Base-by-base conservation (phyloP, 2,113 vertebrate genomes). In the Xenus cinereus region DNA sequence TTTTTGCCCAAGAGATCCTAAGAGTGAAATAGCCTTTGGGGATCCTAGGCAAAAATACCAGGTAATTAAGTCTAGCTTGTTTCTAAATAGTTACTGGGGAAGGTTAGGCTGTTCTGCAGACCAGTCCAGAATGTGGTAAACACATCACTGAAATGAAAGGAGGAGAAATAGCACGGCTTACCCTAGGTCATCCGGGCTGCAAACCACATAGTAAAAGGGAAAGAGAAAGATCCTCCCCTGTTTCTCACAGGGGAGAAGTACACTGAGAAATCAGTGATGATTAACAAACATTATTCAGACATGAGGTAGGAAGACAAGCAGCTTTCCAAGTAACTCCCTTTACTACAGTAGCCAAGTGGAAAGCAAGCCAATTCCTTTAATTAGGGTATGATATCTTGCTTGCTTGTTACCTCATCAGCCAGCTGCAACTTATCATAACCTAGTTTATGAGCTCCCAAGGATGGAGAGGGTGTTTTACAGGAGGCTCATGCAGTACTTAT, bases 281-380 rank as follows among this genome's bases (percentile, higher is more conserved):
- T 92, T 91, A 94, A 95, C 71, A 91, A 92, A 96, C 87, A 51
- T 95, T 93, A 76, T 91, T 95, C 78, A 92, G 81, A 54, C 74
- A 87, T 96, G 94, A 96, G 89, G 77, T 89, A 94, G 84, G 80
- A 91, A 87, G 87, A 77, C 33, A 82, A 87, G 67, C 48, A 95
- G 41, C 81, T 92, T 87, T 95, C 96, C 91, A 91, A 96, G 84
- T 76, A 92, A 96, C 94, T 96, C 96, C 95, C 89, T 95, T 82
- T 87, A 54, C 91, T 66, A 69, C 48, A 67, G 89, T 73, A 93
- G 93, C 96, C 96, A 97, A 96, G 57, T 14, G 14, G 46, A 93
- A 88, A 94, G 32, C 56, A 68, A 94, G 90, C 87, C 90, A 87
- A 30, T 23, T 64, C 57, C 64, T 95, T 91, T 93, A 93, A 96